Conservation (phyloP, 2,797 vertebrate species). For the Lophura swinhoii region DNA sequence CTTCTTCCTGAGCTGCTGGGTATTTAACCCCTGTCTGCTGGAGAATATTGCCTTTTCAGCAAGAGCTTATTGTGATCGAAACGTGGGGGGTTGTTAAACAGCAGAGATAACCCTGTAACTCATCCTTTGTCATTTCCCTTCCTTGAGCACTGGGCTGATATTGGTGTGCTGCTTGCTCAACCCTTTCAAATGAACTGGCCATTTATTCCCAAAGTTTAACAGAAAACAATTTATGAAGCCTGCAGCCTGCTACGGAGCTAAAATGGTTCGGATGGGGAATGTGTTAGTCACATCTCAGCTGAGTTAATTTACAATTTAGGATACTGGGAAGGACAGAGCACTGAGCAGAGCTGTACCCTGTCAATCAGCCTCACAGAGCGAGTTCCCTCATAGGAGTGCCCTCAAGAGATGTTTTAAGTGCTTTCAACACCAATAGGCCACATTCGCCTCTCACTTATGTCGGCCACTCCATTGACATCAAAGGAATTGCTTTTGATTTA, state of each 20-base stretch:
- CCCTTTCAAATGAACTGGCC: neutral
- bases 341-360: conserved; percentile 17
- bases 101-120: neutral
- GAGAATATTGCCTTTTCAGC: neutral
- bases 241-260: neutral
- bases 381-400: neutral
- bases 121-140: neutral
- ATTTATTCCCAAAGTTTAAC: neutral
- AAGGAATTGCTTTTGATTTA: conserved; percentile 41
- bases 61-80: neutral
- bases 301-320: conserved; percentile 28
- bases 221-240: neutral
- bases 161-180: neutral
- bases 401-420: conserved; percentile 41
- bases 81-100: neutral
- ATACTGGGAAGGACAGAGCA: neutral
- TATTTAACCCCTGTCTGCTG: neutral
- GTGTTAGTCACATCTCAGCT: neutral
- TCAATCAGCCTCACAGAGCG: conserved; percentile 15
- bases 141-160: neutral
- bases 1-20: neutral
- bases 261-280: neutral
- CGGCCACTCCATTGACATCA: neutral
- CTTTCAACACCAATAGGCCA: conserved; percentile 1
- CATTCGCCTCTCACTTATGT: conserved; percentile 1